These are phyloP conservation scores for Morinoia aosen DNA, from an alignment of 2,888 invertebrate genomes.

Conservation along the genomic window DNA sequence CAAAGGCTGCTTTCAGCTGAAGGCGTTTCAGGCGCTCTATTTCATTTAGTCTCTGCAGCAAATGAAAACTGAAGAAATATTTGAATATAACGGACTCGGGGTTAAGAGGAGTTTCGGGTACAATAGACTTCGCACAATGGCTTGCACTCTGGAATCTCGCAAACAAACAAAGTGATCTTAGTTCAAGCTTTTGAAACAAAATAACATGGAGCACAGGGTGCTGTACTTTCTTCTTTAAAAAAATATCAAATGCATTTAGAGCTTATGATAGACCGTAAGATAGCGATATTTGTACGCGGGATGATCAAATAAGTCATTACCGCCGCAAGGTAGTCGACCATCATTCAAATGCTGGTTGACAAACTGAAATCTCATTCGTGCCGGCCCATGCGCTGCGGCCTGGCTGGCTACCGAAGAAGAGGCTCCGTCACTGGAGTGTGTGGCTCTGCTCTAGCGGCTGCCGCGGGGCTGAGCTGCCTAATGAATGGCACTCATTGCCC, in stretches of 20 bases:
- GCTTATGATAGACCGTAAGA: background rate
- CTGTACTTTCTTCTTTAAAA: background rate
- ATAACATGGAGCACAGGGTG: background rate
- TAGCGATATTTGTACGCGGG: background rate
- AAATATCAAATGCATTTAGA: background rate
- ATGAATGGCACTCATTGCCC: background rate
- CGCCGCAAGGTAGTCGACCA: background rate
- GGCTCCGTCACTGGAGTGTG: background rate
- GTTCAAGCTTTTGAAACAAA: background rate
- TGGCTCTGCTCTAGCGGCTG: background rate
- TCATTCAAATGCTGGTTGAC: background rate
- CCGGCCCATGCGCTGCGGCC: background rate
- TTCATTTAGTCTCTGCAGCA: background rate
- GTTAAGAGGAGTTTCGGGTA: background rate
- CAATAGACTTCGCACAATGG: background rate
- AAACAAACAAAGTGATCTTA: background rate
- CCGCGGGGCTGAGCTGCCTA: background rate
- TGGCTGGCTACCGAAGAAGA: background rate
- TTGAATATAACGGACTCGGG: background rate
- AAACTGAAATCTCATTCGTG: background rate
- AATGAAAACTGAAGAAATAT: background rate
- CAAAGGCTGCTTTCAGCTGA: background rate
- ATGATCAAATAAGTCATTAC: background rate
- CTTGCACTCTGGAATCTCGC: background rate
- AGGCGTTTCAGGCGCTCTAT: background rate